Conservation (phyloP, 2,113 vertebrate species). For the Cyanistes caeruleus region DNA sequence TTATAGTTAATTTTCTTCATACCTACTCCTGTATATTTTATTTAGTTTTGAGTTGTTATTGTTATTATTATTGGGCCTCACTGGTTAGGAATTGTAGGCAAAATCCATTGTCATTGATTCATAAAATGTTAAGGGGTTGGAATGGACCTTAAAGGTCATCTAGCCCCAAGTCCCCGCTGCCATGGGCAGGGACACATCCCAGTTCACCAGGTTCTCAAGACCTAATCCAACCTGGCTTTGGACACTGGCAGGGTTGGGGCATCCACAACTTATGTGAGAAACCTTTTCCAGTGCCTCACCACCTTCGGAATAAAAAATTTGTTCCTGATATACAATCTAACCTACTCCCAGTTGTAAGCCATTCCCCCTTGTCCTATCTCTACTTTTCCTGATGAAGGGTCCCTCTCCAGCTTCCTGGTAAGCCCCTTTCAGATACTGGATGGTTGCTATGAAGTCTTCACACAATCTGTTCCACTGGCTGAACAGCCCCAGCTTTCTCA, state of each 20-base stretch:
- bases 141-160: neutral
- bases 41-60: neutral
- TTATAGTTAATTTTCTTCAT: neutral
- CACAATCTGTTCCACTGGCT: neutral
- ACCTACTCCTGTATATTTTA: neutral
- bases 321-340: neutral
- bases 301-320: neutral
- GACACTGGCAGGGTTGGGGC: too few relatives aligned
- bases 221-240: neutral
- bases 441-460: neutral
- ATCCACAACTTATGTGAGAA: neutral
- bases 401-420: neutral
- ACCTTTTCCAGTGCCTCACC: neutral
- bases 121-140: neutral
- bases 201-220: neutral
- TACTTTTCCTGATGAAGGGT: neutral
- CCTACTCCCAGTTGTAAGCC: neutral
- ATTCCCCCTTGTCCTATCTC: rapidly evolving
- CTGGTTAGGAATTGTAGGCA: neutral
- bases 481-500: neutral
- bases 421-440: neutral
- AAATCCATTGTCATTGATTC: neutral
- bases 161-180: rapidly evolving
- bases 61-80: neutral
- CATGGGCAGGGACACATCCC: neutral